Conservation (phyloP, 2,113 vertebrate species). For the Stictonetta naevosa region DNA sequence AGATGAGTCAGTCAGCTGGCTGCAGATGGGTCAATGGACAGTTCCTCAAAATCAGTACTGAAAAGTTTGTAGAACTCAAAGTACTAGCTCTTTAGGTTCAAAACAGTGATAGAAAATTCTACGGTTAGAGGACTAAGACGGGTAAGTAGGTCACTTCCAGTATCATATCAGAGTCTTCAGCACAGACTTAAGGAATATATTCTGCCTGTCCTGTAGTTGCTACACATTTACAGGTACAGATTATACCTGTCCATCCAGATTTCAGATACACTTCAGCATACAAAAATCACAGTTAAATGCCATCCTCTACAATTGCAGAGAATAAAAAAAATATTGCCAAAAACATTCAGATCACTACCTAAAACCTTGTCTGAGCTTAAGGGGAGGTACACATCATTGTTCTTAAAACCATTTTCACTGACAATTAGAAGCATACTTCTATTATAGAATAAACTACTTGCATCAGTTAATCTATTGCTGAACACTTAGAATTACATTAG, state of each 20-base stretch:
- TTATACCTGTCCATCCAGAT: background rate
- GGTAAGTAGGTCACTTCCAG: background rate
- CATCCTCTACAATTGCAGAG: background rate
- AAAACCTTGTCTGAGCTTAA: background rate
- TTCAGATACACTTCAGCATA: background rate
- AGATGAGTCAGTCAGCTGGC: background rate
- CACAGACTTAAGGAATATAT: background rate
- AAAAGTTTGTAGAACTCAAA: background rate
- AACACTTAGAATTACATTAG: background rate
- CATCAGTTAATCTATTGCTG: background rate
- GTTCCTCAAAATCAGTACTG: background rate
- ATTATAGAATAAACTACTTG: background rate
- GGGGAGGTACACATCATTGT: background rate
- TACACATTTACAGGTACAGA: fast-evolving
- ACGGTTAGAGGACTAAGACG: background rate
- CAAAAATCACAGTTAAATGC: background rate
- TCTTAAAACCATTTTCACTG: background rate
- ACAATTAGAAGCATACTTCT: background rate
- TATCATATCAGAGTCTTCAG: background rate
- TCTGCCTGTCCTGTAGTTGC: background rate
- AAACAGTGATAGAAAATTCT: background rate
- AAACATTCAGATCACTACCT: background rate
- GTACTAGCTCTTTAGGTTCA: background rate
- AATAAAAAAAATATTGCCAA: background rate
- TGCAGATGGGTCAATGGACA: background rate